phyloP scores from a whole-genome alignment of 2,888 invertebrate species.

The Hydrotaea cyrtoneurina region DNA sequence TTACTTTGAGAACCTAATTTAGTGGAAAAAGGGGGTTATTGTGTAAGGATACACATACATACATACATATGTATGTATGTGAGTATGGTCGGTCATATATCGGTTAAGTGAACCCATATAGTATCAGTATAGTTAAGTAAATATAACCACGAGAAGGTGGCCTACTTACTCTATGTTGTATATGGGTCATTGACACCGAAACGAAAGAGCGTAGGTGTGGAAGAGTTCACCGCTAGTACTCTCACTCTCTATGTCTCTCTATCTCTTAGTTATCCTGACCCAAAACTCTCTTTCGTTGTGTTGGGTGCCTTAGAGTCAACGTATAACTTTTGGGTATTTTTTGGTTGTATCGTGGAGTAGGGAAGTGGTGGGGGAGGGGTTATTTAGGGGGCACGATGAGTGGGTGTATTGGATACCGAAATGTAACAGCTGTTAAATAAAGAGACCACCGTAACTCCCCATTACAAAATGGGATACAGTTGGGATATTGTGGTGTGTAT shows the following conservation, averaged over 20 bases:
- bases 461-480: not conserved
- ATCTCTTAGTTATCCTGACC: too few relatives aligned
- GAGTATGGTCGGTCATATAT: not conserved
- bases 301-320: not conserved
- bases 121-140: not conserved
- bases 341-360: too few relatives aligned
- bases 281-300: not conserved
- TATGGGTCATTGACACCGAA: slow-evolving; percentile 7
- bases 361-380: not conserved
- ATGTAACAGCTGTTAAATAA: slow-evolving; percentile 61
- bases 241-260: too few relatives aligned
- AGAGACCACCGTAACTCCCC: not conserved
- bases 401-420: slow-evolving; percentile 33
- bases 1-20: not conserved
- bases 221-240: too few relatives aligned
- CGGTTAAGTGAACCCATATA: not conserved
- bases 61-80: not conserved
- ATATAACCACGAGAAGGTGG: not conserved
- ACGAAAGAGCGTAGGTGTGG: not conserved
- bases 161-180: not conserved
- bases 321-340: not conserved
- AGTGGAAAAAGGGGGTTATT: not conserved
- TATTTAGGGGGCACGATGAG: not conserved
- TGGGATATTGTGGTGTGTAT: not conserved
- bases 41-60: not conserved